Conservation (phyloP, 92 coral and sea anemone species). For the Blastomussa wellsi region DNA sequence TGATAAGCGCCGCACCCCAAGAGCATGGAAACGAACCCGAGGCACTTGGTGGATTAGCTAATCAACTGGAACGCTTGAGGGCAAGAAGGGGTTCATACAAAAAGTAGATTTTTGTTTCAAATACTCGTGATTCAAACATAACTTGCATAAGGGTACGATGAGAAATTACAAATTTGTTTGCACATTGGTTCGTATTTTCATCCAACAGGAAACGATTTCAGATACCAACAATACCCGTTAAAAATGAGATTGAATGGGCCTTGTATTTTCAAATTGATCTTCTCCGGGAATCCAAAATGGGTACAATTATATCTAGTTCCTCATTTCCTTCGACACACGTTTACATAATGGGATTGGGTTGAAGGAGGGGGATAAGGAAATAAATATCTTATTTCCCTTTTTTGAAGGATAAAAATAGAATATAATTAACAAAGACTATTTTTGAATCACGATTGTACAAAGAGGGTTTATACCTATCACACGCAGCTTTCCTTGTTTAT, state of each 20-base stretch:
- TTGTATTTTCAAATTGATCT: neutral
- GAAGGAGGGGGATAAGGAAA: neutral
- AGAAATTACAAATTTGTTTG: neutral
- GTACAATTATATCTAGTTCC: too few species aligned
- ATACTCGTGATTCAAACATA: neutral
- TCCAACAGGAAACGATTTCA: neutral
- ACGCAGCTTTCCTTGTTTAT: neutral
- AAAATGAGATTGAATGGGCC: neutral
- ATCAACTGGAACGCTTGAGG: constrained; percentile 21
- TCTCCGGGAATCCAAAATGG: neutral
- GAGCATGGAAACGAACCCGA: neutral
- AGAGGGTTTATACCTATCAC: neutral
- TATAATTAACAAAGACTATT: neutral
- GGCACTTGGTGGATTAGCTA: neutral
- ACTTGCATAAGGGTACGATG: neutral
- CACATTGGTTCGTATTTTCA: neutral
- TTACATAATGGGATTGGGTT: neutral
- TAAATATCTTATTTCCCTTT: too few species aligned
- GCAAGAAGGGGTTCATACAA: neutral
- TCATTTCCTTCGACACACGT: neutral
- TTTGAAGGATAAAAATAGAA: too few species aligned
- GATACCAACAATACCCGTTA: neutral
- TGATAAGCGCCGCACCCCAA: neutral
- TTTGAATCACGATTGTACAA: constrained; percentile 1
- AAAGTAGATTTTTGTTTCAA: neutral